phyloP scores from a whole-genome alignment of 2,888 invertebrate genomes.

The Malthinus flaveolus region DNA sequence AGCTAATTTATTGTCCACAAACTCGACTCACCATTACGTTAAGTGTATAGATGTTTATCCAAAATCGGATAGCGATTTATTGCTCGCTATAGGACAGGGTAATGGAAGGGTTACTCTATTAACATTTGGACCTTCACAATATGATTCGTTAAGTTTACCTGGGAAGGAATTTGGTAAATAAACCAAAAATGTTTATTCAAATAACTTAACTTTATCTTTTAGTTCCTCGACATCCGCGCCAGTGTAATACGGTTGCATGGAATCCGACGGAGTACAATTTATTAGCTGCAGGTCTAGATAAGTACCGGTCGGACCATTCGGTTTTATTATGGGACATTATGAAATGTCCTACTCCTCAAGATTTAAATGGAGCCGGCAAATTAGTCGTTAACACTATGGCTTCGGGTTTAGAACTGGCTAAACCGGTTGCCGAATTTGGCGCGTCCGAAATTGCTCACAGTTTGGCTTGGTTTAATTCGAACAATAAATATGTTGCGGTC shows the following conservation, averaged over 20 bases:
- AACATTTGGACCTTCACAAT: conserved; percentile 70
- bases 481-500: conserved; percentile 76
- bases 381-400: conserved; percentile 47
- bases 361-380: conserved; percentile 40
- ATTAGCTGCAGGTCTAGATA: conserved; percentile 86
- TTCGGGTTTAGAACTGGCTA: conserved; percentile 58
- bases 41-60: conserved; percentile 89
- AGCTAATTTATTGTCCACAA: conserved; percentile 72
- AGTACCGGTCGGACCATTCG: conserved; percentile 85
- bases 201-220: conserved; percentile 33
- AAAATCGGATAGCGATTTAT: conserved; percentile 71
- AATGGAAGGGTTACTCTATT: conserved; percentile 87
- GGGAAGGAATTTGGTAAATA: conserved; percentile 75
- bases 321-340: conserved; percentile 87
- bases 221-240: conserved; percentile 83
- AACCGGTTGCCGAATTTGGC: conserved; percentile 76
- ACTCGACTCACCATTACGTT: conserved; percentile 75
- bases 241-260: conserved; percentile 88
- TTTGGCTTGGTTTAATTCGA: conserved; percentile 79
- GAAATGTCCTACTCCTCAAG: conserved; percentile 52
- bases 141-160: conserved; percentile 68
- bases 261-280: conserved; percentile 80
- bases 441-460: conserved; percentile 83
- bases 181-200: not conserved
- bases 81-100: conserved; percentile 85